Evolutionary conservation across 2,113 vertebrate species (phyloP), one percentile per base, ranked within the genome.

Genomic region (Tragelaphus scriptus): DNA sequence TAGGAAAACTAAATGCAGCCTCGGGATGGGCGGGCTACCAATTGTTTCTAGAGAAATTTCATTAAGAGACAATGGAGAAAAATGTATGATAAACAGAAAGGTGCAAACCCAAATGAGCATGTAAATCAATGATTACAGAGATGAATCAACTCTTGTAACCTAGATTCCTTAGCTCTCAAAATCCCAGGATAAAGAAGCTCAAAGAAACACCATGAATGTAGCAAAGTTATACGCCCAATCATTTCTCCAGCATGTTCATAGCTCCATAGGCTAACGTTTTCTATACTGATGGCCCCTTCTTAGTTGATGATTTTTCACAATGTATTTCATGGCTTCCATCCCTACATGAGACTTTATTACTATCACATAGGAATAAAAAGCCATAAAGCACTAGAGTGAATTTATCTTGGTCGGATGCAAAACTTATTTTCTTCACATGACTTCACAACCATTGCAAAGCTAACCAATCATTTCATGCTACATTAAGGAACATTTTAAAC

Each of bases 291-390:
- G 99, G 98, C 98, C 99, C 98, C 99, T 99, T 99, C 99, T 99
- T 98, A 99, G 99, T 98, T 99, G 99, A 99, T 98, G 99, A 99
- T 98, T 99, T 99, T 99, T 99, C 99, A 99, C 99, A 99, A 99
- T 99, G 99, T 99, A 99, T 99, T 99, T 99, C 99, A 99, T 99
- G 99, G 99, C 99, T 99, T 99, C 99, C 99, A 99, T 99, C 99
- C 99, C 99, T 99, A 99, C 99, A 99, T 99, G 99, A 99, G 99
- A 99, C 99, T 99, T 99, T 99, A 99, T 99, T 99, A 99, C 99
- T 99, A 99, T 99, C 99, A 99, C 99, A 99, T 99, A 99, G 99
- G 99, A 99, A 99, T 99, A 99, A 99, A 99, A 99, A 99, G 99
- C 99, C 99, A 99, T 99, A 99, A 99, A 99, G 99, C 99, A 99